Percentiles rank a stretch among this genome's conserved stretches.
These are phyloP conservation scores for Beroe ovata DNA, from an alignment of 37 sponge, comb jelly and placozoan species.

Conservation along the genomic window DNA sequence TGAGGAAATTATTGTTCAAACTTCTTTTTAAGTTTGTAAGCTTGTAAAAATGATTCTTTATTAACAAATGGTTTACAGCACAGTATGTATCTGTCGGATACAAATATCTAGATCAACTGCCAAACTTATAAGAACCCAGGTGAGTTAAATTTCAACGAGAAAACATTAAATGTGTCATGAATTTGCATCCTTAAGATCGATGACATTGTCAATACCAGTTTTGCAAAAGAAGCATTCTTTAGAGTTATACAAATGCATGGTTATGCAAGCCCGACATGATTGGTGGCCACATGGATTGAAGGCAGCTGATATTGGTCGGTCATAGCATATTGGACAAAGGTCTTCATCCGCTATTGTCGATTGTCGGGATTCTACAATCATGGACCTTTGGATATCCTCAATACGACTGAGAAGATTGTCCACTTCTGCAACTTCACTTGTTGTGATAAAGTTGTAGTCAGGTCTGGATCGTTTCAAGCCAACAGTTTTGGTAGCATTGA, in stretches of 20 bases:
- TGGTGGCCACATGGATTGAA: conserved; percentile 19
- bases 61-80: too few relatives aligned
- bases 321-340: conserved; percentile 36
- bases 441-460: background rate
- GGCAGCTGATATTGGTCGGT: background rate
- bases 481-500: background rate
- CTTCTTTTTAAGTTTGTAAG: too few relatives aligned
- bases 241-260: conserved; percentile 34
- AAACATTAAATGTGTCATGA: conserved; percentile 27
- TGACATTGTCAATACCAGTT: conserved; percentile 6
- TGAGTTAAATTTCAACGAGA: too few relatives aligned
- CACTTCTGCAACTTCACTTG: background rate
- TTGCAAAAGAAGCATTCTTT: conserved; percentile 62
- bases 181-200: background rate
- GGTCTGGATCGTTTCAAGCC: background rate
- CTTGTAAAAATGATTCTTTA: too few relatives aligned
- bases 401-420: conserved; percentile 8
- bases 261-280: conserved; percentile 32
- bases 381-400: background rate
- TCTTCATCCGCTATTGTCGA: conserved; percentile 43
- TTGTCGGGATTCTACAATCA: conserved; percentile 13
- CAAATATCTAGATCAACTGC: too few relatives aligned
- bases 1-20: too few relatives aligned
- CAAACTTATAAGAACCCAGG: too few relatives aligned
- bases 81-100: too few relatives aligned